These are phyloP conservation scores for Deilephila elpenor DNA, from an alignment of 2,888 invertebrate species.

Conservation along the genomic window DNA sequence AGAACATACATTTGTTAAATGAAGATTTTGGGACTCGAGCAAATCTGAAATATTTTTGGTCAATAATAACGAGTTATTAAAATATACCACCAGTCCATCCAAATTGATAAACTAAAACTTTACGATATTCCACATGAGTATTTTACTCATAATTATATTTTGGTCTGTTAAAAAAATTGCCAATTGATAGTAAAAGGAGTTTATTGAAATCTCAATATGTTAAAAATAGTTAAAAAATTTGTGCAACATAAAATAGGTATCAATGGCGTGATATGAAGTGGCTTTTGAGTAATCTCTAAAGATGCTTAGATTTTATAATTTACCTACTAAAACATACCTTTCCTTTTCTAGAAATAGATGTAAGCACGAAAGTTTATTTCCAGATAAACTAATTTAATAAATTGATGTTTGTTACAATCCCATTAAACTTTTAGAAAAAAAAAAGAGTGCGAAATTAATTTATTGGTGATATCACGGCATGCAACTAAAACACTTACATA, in stretches of 20 bases:
- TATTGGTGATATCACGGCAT: slow-evolving; percentile 24
- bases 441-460: slow-evolving; percentile 7
- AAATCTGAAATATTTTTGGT: slow-evolving; percentile 70
- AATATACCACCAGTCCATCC: background rate
- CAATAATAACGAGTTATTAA: background rate
- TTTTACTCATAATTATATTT: too few relatives aligned
- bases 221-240: background rate
- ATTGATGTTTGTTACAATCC: too few relatives aligned
- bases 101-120: too few relatives aligned
- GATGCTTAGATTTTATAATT: background rate
- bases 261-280: background rate
- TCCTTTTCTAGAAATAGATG: background rate
- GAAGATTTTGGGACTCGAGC: slow-evolving; percentile 77
- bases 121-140: too few relatives aligned
- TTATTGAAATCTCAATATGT: background rate
- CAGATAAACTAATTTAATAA: background rate
- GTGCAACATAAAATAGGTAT: background rate
- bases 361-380: background rate
- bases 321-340: background rate
- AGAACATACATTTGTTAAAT: slow-evolving; percentile 89
- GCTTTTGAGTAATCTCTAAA: background rate
- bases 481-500: slow-evolving; percentile 43
- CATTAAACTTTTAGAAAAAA: background rate
- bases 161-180: background rate
- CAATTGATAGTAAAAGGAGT: background rate